These are phyloP conservation scores for Dinocampus coccinellae DNA, from an alignment of 2,888 invertebrate species.

Conservation along the genomic window DNA sequence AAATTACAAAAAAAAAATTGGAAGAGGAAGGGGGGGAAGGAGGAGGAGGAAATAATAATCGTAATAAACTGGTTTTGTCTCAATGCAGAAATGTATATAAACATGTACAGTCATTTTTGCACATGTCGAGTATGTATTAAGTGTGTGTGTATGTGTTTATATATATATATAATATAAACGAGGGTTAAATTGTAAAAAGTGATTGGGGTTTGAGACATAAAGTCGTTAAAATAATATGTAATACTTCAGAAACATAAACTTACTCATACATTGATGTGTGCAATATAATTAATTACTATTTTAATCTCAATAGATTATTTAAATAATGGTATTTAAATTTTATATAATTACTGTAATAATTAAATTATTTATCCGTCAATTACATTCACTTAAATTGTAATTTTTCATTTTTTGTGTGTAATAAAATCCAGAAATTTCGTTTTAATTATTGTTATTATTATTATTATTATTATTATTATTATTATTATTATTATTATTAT, in stretches of 20 bases:
- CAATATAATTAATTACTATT: slow-evolving; percentile 49
- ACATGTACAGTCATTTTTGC: not conserved
- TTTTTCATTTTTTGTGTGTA: not conserved
- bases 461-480: no score
- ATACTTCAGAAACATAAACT: slow-evolving; percentile 25
- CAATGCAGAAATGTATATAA: slow-evolving; percentile 18
- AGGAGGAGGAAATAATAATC: no score
- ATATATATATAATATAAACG: slow-evolving; percentile 4
- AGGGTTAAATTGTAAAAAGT: slow-evolving; percentile 8
- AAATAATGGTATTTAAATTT: slow-evolving; percentile 45
- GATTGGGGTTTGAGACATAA: slow-evolving; percentile 33
- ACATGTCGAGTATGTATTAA: not conserved
- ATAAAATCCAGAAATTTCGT: not conserved
- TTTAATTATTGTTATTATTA: no score
- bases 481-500: no score
- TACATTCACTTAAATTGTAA: not conserved
- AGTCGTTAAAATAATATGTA: slow-evolving; percentile 44
- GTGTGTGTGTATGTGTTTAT: not conserved
- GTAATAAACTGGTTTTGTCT: slow-evolving; percentile 48
- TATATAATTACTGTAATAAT: slow-evolving; percentile 35
- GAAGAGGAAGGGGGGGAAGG: no score
- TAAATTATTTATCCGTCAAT: not conserved
- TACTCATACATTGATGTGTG: slow-evolving; percentile 16
- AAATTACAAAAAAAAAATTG: no score
- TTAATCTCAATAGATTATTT: slow-evolving; percentile 53